Conservation (phyloP, 2,797 vertebrate genomes). For the Erithacus rubecula region DNA sequence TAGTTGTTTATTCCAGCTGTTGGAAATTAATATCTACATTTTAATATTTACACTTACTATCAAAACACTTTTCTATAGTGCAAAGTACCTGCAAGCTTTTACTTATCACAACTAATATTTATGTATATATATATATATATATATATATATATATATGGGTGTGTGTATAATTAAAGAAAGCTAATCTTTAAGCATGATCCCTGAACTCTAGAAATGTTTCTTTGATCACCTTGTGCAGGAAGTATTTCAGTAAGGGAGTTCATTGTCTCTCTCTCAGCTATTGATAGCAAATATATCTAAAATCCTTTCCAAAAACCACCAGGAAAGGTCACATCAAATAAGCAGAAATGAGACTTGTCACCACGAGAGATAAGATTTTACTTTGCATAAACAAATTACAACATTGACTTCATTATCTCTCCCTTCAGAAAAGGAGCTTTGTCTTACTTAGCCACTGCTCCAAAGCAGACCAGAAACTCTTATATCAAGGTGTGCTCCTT, state of each 20-base stretch:
- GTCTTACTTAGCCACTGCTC: not conserved
- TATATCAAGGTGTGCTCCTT: not conserved
- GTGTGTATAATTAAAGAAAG: not conserved
- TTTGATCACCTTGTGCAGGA: not conserved
- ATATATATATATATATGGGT: accelerated
- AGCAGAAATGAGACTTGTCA: not conserved
- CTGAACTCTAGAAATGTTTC: not conserved
- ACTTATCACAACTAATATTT: not conserved
- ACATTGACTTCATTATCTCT: not conserved
- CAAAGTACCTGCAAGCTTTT: not conserved
- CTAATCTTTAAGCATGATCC: not conserved
- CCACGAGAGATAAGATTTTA: not conserved
- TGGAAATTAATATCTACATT: not conserved
- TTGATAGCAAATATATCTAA: not conserved
- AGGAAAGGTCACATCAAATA: not conserved
- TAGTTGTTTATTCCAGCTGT: not conserved
- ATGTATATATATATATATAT: not conserved
- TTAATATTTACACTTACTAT: not conserved
- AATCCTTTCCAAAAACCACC: not conserved
- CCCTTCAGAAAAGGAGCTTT: not conserved
- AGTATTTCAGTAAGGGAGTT: not conserved
- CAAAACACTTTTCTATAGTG: not conserved
- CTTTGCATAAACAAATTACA: not conserved
- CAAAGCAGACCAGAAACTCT: not conserved
- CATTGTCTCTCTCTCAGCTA: not conserved